Percentiles rank a stretch among this genome's conserved stretches.
Conservation (phyloP, 2,888 invertebrate species). For the Blomia tropicalis region DNA sequence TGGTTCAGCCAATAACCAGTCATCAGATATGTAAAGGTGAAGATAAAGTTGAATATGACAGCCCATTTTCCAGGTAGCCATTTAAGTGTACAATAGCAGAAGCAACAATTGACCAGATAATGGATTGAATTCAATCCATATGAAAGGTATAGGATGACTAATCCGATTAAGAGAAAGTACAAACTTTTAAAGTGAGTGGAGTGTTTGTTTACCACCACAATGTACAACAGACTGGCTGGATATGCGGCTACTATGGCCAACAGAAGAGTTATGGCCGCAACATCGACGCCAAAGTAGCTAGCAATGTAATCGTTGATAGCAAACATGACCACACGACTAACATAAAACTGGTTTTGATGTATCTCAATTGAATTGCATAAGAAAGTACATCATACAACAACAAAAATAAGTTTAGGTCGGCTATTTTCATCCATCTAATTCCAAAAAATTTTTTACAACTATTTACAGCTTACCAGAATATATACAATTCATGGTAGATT, state of each 20-base stretch:
- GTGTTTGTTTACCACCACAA: background rate
- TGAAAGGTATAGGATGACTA: constrained; percentile 22
- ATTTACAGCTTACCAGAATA: no score
- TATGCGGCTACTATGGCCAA: background rate
- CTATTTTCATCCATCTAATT: no score
- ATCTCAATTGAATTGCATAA: no score
- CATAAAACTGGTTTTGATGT: no score
- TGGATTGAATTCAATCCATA: constrained; percentile 45
- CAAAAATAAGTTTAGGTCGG: no score
- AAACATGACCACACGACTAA: background rate
- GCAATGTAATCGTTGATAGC: background rate
- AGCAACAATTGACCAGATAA: constrained; percentile 10
- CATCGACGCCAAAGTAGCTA: background rate
- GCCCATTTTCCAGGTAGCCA: background rate
- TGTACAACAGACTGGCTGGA: background rate
- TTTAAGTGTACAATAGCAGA: constrained; percentile 9
- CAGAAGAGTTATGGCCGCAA: background rate
- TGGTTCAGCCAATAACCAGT: constrained; percentile 61
- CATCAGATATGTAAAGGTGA: constrained; percentile 36
- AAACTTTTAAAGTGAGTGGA: background rate
- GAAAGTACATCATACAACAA: no score
- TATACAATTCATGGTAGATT: no score
- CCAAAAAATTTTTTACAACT: no score
- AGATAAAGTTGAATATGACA: constrained; percentile 2
- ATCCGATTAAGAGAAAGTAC: background rate